Conservation (phyloP, 1,140 invertebrate species). For the Scaptomyza pallida region DNA sequence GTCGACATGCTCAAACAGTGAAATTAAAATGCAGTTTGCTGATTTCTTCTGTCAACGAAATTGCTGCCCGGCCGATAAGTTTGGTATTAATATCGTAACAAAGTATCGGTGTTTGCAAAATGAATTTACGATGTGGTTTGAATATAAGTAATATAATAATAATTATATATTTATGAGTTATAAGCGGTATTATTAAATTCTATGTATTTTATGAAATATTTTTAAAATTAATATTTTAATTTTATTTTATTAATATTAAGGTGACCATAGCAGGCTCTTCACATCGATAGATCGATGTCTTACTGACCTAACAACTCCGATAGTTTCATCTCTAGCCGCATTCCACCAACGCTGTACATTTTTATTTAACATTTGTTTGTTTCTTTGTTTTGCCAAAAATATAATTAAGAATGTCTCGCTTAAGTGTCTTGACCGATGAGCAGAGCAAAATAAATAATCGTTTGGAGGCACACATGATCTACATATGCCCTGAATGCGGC, state of each 20-base stretch:
- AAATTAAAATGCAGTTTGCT: neutral
- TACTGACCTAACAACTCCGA: neutral
- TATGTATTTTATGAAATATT: no score
- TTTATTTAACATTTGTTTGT: neutral
- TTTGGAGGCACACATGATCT: constrained; percentile 72
- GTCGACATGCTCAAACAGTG: constrained; percentile 37
- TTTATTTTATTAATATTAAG: neutral
- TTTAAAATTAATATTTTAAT: no score
- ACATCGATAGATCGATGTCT: neutral
- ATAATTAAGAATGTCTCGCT: constrained; percentile 44
- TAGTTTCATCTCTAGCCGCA: constrained; percentile 10
- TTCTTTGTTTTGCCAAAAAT: neutral
- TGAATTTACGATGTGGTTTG: neutral
- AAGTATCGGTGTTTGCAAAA: neutral
- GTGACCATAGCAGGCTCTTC: neutral
- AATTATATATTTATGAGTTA: no score
- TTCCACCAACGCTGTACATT: neutral
- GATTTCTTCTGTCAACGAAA: neutral
- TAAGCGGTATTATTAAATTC: neutral
- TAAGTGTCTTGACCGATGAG: constrained; percentile 51
- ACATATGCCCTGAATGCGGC: constrained; percentile 78
- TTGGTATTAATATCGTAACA: neutral
- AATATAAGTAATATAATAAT: no score
- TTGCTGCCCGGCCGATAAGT: constrained; percentile 2
- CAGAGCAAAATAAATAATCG: constrained; percentile 67